These are phyloP conservation scores for Eupleurogrammus muticus DNA, from an alignment of 2,797 vertebrate genomes.

Conservation along the genomic window DNA sequence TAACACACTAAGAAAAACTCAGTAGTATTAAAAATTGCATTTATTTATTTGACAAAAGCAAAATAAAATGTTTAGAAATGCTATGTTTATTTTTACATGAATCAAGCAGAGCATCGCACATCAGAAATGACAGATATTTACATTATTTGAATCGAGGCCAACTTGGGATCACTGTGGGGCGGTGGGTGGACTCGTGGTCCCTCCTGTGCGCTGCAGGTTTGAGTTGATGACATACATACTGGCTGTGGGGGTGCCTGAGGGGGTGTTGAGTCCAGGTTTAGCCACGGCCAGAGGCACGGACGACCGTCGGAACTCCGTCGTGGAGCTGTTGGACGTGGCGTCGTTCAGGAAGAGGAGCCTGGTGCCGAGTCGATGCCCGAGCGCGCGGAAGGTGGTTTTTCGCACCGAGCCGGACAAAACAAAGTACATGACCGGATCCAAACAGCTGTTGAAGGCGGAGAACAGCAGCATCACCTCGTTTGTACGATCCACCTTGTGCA, in stretches of 20 bases:
- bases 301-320: constrained; percentile 42
- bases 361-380: constrained; percentile 43
- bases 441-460: constrained; percentile 94
- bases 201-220: constrained; percentile 15
- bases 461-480: constrained; percentile 93
- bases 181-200: background rate
- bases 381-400: constrained; percentile 79
- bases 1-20: background rate
- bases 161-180: constrained; percentile 19
- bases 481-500: constrained; percentile 81
- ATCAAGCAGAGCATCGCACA: background rate
- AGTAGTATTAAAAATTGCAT: background rate
- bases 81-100: constrained; percentile 2
- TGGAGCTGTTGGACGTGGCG: constrained; percentile 62
- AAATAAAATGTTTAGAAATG: background rate
- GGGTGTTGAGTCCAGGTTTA: background rate
- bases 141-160: background rate
- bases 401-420: constrained; percentile 92
- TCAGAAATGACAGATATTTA: background rate
- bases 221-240: constrained; percentile 57
- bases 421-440: constrained; percentile 97
- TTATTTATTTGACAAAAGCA: background rate
- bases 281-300: constrained; percentile 5
- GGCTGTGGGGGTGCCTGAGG: constrained; percentile 44
- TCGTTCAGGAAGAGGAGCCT: constrained; percentile 44